Evolutionary conservation across 2,113 vertebrate species (phyloP).

Genomic region (Ophthalmolycus amberensis): DNA sequence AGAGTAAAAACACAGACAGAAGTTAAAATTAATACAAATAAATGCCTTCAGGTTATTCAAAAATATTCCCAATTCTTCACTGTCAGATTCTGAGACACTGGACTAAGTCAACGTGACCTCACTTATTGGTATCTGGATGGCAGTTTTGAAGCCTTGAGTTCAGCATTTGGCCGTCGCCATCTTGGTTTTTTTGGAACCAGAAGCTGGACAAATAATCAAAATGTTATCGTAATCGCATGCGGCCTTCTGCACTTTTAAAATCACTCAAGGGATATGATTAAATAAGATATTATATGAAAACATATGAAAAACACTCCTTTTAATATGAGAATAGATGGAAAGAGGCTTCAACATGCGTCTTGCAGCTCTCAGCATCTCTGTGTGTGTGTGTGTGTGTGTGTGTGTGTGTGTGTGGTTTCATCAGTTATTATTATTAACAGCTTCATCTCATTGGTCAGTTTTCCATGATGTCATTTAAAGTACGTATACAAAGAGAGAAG

Average conservation of each 20-base stretch:
- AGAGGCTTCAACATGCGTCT: constrained; percentile 14
- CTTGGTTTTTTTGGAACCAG: not conserved
- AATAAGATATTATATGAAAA: too few relatives aligned
- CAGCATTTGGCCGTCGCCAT: not conserved
- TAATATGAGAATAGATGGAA: too few relatives aligned
- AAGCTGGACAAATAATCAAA: not conserved
- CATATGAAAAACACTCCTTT: too few relatives aligned
- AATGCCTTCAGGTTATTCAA: not conserved
- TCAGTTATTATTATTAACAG: not conserved
- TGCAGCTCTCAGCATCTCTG: constrained; percentile 3
- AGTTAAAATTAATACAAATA: not conserved
- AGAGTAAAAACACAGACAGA: not conserved
- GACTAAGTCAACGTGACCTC: too few relatives aligned
- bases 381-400: not conserved
- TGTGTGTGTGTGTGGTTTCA: not conserved
- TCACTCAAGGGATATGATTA: too few relatives aligned
- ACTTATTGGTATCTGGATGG: too few relatives aligned
- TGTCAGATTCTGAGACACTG: too few relatives aligned
- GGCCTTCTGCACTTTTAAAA: too few relatives aligned
- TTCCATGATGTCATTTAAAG: not conserved
- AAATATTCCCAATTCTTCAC: too few relatives aligned
- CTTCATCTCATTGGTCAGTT: not conserved
- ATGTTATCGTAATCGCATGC: not conserved
- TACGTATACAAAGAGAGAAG: too few relatives aligned
- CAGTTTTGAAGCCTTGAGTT: not conserved